phyloP scores from a whole-genome alignment of 2,797 vertebrate genomes.

The Amazona finschi region DNA sequence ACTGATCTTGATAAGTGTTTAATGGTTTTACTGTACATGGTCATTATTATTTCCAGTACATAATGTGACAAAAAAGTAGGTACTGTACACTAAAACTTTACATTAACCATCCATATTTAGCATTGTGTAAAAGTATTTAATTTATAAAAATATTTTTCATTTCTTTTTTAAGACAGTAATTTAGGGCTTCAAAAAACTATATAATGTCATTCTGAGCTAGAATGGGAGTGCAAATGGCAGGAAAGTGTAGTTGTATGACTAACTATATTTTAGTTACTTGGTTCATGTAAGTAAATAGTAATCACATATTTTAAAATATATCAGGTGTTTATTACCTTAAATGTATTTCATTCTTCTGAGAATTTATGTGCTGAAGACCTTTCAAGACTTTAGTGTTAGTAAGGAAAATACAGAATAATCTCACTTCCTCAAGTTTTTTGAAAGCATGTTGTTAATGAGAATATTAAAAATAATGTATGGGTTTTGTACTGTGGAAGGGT shows the following conservation, averaged over 20 bases:
- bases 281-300: not conserved
- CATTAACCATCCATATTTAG: not conserved
- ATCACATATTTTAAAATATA: not conserved
- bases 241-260: not conserved
- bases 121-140: not conserved
- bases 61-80: not conserved
- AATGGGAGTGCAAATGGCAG: not conserved
- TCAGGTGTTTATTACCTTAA: not conserved
- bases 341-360: not conserved
- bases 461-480: rapidly evolving
- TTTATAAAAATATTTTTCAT: not conserved
- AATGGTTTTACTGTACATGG: not conserved
- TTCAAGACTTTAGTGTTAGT: not conserved
- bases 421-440: not conserved
- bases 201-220: not conserved
- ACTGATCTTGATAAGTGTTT: not conserved
- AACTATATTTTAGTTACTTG: not conserved
- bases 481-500: not conserved
- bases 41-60: not conserved
- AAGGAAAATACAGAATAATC: not conserved
- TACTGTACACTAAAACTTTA: not conserved
- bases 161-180: not conserved
- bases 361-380: not conserved
- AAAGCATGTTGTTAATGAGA: not conserved
- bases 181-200: not conserved